Evolutionary conservation across 2,888 invertebrate genomes (phyloP), one percentile per base, ranked within the genome.

Genomic region (Lithophane semibrunnea): DNA sequence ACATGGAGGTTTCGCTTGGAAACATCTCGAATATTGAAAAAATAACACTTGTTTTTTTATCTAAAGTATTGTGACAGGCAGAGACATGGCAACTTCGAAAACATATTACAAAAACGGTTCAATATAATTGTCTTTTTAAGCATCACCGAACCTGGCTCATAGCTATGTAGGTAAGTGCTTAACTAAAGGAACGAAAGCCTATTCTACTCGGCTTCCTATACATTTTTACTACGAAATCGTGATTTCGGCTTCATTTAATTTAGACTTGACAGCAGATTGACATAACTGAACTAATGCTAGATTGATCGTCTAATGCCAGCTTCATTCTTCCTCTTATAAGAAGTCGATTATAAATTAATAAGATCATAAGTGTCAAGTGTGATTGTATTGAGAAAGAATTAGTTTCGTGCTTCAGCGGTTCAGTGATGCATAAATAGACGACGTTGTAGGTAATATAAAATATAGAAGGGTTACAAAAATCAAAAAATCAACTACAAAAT

Each of bases 401-500:
- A 49, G n/a, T 42, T 37, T 54, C n/a, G 7, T 47, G 7, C 29
- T 16, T 52, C 47, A 47, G 54, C n/a, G 24, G 4, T 16, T n/a
- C 24, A 71, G 64, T 82, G 85, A 77, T 71, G 52, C 74, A n/a
- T 60, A 68, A 75, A 75, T 13, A 77, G 61, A 74, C 63, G 18
- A 21, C 2, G 52, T 66, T 52, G 16, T 47, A n/a, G n/a, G n/a
- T n/a, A 37, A 49, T 21, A 63, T 69, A 54, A 63, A 75, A 76
- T 61, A 58, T 37, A 49, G 24, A 65, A 67, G 63, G 73, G 49
- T 67, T 56, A 67, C 29, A 80, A 67, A 61, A 69, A 61, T 58
- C 71, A 80, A 83, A 86, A 74, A 85, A 70, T 58, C 77, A 80
- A 75, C 77, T 86, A 88, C 80, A 84, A 90, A 89, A 90, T 89